These are phyloP conservation scores for Channa striata DNA, from an alignment of 2,797 vertebrate species.

Conservation along the genomic window DNA sequence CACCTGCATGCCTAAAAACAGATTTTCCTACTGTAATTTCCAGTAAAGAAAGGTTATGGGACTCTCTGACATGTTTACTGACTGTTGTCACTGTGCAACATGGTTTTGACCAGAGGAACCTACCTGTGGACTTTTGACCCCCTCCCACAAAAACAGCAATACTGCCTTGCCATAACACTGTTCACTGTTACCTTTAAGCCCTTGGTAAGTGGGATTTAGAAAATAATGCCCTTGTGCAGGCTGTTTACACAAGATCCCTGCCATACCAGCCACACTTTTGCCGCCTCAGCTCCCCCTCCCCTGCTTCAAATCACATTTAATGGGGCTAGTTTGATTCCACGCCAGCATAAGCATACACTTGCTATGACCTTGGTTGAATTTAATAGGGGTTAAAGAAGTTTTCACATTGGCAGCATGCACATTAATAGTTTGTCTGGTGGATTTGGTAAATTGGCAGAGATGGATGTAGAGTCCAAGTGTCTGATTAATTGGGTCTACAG, in stretches of 20 bases:
- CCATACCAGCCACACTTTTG: slow-evolving; percentile 80
- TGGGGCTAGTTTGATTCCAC: slow-evolving; percentile 96
- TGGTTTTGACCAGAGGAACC: slow-evolving; percentile 65
- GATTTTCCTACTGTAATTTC: slow-evolving; percentile 44
- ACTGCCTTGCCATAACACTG: slow-evolving; percentile 74
- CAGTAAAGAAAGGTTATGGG: slow-evolving; percentile 63
- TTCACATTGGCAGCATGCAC: slow-evolving; percentile 91
- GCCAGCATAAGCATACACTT: slow-evolving; percentile 96
- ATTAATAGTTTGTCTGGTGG: slow-evolving; percentile 96
- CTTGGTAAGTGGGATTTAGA: slow-evolving; percentile 86
- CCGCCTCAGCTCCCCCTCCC: slow-evolving; percentile 50
- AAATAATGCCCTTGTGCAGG: slow-evolving; percentile 96
- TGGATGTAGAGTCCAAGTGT: slow-evolving; percentile 92
- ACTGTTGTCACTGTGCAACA: slow-evolving; percentile 72
- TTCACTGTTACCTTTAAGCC: slow-evolving; percentile 86
- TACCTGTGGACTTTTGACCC: slow-evolving; percentile 80
- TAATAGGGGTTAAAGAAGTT: slow-evolving; percentile 99
- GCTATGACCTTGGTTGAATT: slow-evolving; percentile 98
- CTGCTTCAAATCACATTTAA: slow-evolving; percentile 93
- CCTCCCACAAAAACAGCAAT: slow-evolving; percentile 75
- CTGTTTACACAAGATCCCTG: slow-evolving; percentile 86
- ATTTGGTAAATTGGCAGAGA: slow-evolving; percentile 97
- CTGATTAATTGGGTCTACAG: slow-evolving; percentile 93
- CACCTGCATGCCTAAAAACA: slow-evolving; percentile 7
- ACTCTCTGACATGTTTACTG: slow-evolving; percentile 64